phyloP scores from a whole-genome alignment of 2,113 vertebrate genomes.

The Rissa tridactyla region DNA sequence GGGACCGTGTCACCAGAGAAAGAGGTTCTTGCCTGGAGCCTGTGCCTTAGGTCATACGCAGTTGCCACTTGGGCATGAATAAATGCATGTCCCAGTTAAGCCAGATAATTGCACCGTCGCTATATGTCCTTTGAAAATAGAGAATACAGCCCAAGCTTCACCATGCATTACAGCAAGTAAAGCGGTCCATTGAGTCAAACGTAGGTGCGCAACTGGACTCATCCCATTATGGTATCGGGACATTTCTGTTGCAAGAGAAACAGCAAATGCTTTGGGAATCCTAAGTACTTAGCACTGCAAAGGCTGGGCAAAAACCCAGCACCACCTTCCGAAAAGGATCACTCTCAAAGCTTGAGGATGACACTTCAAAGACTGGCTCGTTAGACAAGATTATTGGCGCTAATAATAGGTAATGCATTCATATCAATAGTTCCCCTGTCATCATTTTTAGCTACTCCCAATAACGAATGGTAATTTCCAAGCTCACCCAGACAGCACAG shows the following conservation, averaged over 20 bases:
- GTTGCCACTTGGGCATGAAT: neutral
- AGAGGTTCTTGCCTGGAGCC: neutral
- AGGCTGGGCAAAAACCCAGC: neutral
- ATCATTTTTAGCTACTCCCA: neutral
- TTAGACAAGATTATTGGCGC: neutral
- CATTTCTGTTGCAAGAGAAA: neutral
- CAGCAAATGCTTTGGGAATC: neutral
- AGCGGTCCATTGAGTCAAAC: neutral
- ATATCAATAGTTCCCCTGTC: neutral
- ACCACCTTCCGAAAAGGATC: neutral
- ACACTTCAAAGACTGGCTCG: neutral
- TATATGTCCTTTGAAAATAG: neutral
- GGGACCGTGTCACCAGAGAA: neutral
- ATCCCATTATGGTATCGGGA: accelerated
- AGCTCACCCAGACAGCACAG: neutral
- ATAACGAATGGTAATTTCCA: neutral
- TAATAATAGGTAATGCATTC: neutral
- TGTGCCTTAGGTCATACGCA: neutral
- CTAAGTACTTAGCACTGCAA: neutral
- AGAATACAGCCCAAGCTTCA: neutral
- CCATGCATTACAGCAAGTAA: neutral
- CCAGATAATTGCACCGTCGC: neutral
- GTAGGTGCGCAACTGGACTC: neutral
- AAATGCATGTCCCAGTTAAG: neutral
- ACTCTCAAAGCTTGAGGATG: neutral